These are phyloP conservation scores for Amblyornis subalaris DNA, from an alignment of 2,113 vertebrate species.

Conservation along the genomic window DNA sequence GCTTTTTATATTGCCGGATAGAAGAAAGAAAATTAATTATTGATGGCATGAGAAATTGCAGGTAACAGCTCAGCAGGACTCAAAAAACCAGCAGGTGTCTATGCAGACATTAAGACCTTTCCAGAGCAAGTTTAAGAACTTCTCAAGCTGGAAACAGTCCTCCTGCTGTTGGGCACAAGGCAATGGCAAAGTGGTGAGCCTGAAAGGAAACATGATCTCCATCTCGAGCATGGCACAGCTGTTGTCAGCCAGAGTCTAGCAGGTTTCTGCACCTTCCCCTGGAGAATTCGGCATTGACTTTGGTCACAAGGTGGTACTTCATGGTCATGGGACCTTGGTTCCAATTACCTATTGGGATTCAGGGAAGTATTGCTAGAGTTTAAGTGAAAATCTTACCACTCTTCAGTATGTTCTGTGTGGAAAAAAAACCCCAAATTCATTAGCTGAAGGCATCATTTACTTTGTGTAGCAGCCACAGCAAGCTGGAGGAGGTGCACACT, in stretches of 20 bases:
- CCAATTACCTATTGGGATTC: neutral
- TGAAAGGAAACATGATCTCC: neutral
- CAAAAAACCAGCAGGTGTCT: neutral
- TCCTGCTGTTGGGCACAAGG: rapidly evolving
- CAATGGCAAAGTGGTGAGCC: neutral
- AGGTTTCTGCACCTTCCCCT: neutral
- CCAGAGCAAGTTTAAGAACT: neutral
- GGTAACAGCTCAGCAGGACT: neutral
- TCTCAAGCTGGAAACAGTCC: neutral
- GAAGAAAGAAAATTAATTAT: neutral
- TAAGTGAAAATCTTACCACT: neutral
- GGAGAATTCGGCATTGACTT: neutral
- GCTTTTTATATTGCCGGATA: neutral
- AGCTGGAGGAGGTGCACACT: neutral
- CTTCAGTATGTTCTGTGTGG: neutral
- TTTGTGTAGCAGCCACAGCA: neutral
- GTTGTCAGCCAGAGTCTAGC: neutral
- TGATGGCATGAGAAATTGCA: neutral
- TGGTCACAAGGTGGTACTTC: neutral
- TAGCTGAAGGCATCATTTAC: neutral
- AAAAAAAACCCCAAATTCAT: neutral
- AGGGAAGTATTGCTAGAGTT: neutral
- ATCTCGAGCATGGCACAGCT: rapidly evolving
- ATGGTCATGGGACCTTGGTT: neutral
- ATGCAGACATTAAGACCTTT: neutral